Evolutionary conservation across 2,113 vertebrate species (phyloP).

Genomic region (Natator depressus): DNA sequence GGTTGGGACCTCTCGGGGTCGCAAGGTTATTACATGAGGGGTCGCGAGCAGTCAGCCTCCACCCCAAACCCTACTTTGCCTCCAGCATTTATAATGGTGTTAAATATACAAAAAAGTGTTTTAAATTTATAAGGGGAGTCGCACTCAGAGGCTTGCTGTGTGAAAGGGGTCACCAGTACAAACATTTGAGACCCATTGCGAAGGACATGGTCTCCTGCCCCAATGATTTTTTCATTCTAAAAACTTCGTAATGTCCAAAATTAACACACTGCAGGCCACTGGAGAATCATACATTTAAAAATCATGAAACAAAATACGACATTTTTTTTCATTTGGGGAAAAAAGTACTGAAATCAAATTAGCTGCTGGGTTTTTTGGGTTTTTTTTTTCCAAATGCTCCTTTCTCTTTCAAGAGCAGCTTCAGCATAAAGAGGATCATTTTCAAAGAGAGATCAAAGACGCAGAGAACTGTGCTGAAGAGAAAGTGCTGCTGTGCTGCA

Average conservation of each 20-base stretch:
- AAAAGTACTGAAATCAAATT: background rate
- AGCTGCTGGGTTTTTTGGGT: background rate
- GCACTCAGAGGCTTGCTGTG: no score
- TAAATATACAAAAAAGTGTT: no score
- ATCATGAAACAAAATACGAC: background rate
- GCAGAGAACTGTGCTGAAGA: slow-evolving; percentile 31
- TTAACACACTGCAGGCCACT: background rate
- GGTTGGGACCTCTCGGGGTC: no score
- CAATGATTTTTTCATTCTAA: background rate
- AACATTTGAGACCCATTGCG: no score
- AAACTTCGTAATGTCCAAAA: background rate
- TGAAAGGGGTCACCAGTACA: no score
- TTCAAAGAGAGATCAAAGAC: slow-evolving; percentile 66
- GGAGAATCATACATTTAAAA: background rate
- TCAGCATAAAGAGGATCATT: slow-evolving; percentile 43
- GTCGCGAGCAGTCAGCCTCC: no score
- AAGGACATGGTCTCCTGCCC: background rate
- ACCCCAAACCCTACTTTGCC: no score
- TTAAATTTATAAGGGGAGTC: no score
- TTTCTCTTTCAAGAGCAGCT: slow-evolving; percentile 42
- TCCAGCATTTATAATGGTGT: no score
- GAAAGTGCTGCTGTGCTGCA: slow-evolving; percentile 4
- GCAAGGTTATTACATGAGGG: no score
- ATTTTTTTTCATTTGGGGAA: background rate
- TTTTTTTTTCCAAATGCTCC: slow-evolving; percentile 34